Evolutionary conservation across 92 coral and sea anemone genomes (phyloP).

Genomic region (Umimayanthus chanpuru): DNA sequence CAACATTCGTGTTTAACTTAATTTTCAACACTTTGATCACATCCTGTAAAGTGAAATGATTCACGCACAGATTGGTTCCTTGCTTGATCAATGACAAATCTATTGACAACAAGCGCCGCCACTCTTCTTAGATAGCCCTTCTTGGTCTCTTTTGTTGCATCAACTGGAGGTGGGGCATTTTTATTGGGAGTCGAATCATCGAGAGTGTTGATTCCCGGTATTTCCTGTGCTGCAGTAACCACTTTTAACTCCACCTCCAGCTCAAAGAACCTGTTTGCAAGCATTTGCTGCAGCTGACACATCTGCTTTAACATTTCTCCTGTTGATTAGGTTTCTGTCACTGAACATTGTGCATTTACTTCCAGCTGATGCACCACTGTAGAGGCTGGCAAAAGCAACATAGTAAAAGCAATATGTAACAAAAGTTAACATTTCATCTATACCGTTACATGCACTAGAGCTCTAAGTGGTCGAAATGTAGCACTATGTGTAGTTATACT

Average conservation of each 20-base stretch:
- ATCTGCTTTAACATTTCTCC: slow-evolving; percentile 68
- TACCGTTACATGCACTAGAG: no score
- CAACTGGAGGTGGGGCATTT: slow-evolving; percentile 27
- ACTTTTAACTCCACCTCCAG: slow-evolving; percentile 48
- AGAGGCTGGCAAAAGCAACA: slow-evolving; percentile 50
- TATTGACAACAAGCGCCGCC: slow-evolving; percentile 71
- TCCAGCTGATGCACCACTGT: slow-evolving; percentile 49
- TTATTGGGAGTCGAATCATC: slow-evolving; percentile 55
- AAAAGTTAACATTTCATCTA: no score
- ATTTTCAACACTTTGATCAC: no score
- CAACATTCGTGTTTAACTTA: no score
- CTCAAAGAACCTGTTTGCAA: slow-evolving; percentile 63
- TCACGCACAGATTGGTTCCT: slow-evolving; percentile 52
- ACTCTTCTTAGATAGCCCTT: slow-evolving; percentile 44
- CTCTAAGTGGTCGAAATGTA: no score
- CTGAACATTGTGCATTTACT: slow-evolving; percentile 62
- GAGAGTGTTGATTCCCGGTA: slow-evolving; percentile 38
- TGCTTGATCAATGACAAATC: slow-evolving; percentile 64
- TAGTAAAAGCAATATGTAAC: not conserved
- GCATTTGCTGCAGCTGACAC: slow-evolving; percentile 66
- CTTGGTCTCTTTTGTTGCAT: slow-evolving; percentile 47
- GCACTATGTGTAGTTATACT: no score
- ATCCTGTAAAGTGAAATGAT: no score
- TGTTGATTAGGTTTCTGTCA: slow-evolving; percentile 57
- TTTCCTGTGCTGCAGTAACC: slow-evolving; percentile 48